Percentiles rank a stretch among this genome's conserved stretches.
Conservation (phyloP, 2,797 vertebrate genomes). For the Anniella stebbinsi region DNA sequence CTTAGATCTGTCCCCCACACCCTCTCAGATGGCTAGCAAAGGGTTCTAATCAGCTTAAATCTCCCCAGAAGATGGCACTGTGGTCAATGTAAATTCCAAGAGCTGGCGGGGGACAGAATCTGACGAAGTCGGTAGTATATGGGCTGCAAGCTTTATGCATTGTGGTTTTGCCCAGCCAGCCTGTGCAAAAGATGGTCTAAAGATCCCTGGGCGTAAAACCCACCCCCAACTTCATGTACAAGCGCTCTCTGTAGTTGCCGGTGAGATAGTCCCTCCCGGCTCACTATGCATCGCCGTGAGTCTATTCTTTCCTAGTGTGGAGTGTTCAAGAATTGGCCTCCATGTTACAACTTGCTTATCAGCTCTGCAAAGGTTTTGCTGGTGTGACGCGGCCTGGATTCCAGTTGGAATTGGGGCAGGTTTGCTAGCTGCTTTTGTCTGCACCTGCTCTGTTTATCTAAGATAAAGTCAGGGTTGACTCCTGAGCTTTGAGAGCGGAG, state of each 20-base stretch:
- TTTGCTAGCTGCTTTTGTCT: neutral
- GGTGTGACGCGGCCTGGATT: neutral
- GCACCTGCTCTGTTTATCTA: conserved; percentile 32
- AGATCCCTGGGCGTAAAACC: neutral
- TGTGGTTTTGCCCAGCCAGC: too few relatives aligned
- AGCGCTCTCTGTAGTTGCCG: neutral
- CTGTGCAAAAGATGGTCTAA: neutral
- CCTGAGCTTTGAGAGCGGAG: neutral
- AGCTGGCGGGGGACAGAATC: too few relatives aligned
- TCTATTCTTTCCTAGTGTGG: too few relatives aligned
- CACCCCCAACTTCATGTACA: too few relatives aligned
- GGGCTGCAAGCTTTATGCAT: too few relatives aligned
- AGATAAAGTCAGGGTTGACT: conserved; percentile 11
- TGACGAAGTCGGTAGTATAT: neutral
- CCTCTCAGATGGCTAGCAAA: too few relatives aligned
- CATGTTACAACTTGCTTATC: neutral
- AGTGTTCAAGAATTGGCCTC: neutral
- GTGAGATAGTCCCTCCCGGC: too few relatives aligned
- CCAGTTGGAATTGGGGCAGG: neutral
- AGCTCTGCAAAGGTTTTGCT: neutral
- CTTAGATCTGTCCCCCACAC: neutral
- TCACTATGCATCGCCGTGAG: too few relatives aligned
- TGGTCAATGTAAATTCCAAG: neutral
- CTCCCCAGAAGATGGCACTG: neutral
- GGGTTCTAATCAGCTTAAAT: neutral